A percentile compares a stretch with the other conserved stretches of the same genome.
phyloP scores from a whole-genome alignment of 53 echinoderm and acorn worm species.

The Luidia sarsii region DNA sequence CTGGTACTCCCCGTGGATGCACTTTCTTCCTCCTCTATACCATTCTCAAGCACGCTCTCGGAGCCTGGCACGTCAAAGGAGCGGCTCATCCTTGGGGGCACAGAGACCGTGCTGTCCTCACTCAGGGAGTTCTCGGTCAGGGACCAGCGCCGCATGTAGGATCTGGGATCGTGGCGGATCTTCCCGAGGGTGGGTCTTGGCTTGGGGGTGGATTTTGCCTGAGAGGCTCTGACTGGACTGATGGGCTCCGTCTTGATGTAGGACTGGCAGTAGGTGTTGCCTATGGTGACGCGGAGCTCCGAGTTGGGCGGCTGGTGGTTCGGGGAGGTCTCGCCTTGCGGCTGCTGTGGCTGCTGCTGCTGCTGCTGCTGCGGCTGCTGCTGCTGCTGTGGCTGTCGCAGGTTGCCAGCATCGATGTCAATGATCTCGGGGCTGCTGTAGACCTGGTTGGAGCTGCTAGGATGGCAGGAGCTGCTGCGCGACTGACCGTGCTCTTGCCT shows the following conservation, averaged over 20 bases:
- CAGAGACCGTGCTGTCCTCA: background rate
- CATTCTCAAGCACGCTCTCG: conserved; percentile 6
- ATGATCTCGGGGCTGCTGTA: conserved; percentile 51
- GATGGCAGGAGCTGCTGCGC: conserved; percentile 81
- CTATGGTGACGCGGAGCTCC: conserved; percentile 40
- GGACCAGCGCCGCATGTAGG: conserved; percentile 50
- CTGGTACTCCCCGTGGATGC: background rate
- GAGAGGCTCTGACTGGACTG: conserved; percentile 71
- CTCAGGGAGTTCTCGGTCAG: conserved; percentile 32
- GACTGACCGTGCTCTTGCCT: conserved; percentile 66
- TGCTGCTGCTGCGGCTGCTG: background rate
- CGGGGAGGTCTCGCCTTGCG: no score
- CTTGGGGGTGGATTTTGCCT: background rate
- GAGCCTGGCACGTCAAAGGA: conserved; percentile 46
- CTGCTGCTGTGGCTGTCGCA: conserved; percentile 34
- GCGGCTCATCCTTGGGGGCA: conserved; percentile 26
- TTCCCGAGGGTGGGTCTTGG: conserved; percentile 21
- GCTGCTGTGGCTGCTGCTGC: conserved; percentile 23
- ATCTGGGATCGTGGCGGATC: conserved; percentile 42
- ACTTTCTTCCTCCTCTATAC: conserved; percentile 15
- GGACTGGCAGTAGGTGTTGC: conserved; percentile 35
- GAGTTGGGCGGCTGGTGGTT: conserved; percentile 35
- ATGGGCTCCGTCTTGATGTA: conserved; percentile 95
- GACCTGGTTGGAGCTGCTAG: conserved; percentile 78
- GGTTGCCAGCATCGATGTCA: conserved; percentile 43